Percentiles rank a stretch among this genome's conserved stretches.
Evolutionary conservation across 2,888 invertebrate species (phyloP).

Genomic region (Eupithecia subfuscata): DNA sequence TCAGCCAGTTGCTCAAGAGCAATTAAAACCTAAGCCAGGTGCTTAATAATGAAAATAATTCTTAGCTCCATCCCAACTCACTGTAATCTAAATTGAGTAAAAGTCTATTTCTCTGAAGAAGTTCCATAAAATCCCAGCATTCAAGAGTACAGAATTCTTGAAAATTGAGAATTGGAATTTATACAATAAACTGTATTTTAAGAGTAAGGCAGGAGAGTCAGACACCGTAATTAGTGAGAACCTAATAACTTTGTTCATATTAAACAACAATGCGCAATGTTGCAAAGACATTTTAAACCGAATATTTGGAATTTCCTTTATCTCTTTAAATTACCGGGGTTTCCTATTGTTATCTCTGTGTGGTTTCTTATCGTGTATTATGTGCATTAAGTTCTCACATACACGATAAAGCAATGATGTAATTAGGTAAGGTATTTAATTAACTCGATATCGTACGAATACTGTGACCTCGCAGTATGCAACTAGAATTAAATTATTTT

Average conservation of each 20-base stretch:
- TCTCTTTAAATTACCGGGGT: neutral
- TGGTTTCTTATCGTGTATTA: neutral
- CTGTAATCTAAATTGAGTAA: neutral
- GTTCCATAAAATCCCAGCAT: neutral
- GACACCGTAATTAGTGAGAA: neutral
- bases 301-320: neutral
- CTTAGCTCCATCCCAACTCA: neutral
- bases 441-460: neutral
- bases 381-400: neutral
- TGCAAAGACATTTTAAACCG: neutral
- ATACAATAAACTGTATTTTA: too few relatives aligned
- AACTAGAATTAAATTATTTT: neutral
- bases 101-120: neutral
- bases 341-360: neutral
- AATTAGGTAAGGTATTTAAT: constrained; percentile 1
- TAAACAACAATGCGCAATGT: neutral
- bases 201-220: neutral
- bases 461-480: neutral
- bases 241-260: neutral
- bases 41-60: neutral
- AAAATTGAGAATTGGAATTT: neutral
- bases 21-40: neutral
- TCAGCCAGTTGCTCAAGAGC: neutral
- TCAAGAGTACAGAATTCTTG: neutral
- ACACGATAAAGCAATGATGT: neutral